Conservation (phyloP, 1,140 invertebrate genomes). For the Pseudomyrmex dendroicus region DNA sequence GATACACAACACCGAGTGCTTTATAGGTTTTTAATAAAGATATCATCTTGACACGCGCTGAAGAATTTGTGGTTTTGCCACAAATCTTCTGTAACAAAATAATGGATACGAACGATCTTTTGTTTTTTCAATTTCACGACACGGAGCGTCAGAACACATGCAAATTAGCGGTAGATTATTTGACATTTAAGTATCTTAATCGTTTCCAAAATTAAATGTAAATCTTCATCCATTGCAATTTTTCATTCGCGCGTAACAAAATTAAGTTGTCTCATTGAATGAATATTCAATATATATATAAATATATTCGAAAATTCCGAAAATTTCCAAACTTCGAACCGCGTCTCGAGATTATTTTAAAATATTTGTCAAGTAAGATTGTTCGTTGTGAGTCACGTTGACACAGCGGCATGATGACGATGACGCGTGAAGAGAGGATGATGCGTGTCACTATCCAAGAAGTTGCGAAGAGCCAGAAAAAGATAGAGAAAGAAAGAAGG, state of each 20-base stretch:
- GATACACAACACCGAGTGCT: slow-evolving; percentile 2
- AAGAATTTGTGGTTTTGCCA: slow-evolving; percentile 2
- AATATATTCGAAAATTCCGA: background rate
- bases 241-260: too few species aligned
- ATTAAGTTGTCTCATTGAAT: too few species aligned
- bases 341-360: background rate
- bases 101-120: background rate
- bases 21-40: slow-evolving; percentile 20
- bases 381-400: slow-evolving; percentile 4
- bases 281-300: too few species aligned
- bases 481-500: background rate
- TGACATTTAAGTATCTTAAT: too few species aligned
- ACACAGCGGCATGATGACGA: slow-evolving; percentile 11
- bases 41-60: background rate
- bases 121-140: background rate
- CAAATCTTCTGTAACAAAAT: background rate
- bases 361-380: background rate
- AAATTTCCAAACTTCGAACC: background rate
- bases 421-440: background rate
- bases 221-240: too few species aligned
- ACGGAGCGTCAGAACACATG: background rate
- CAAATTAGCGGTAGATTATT: too few species aligned
- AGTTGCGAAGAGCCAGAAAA: slow-evolving; percentile 2
- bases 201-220: too few species aligned
- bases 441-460: slow-evolving; percentile 15